These are phyloP conservation scores for Drosophila parvula DNA, from an alignment of 1,140 invertebrate species.

Conservation along the genomic window DNA sequence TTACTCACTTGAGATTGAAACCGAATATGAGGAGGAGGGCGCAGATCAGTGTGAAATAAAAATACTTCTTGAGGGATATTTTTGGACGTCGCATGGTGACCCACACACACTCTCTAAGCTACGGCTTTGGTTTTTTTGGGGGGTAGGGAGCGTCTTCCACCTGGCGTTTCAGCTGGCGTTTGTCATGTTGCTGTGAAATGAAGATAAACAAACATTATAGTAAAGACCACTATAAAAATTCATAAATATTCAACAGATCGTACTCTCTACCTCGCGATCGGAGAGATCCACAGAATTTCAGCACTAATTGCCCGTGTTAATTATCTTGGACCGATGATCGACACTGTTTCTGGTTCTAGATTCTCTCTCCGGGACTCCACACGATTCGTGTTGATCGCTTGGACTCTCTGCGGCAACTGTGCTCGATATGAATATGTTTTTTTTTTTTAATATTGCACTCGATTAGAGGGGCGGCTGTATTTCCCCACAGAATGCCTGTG, in stretches of 20 bases:
- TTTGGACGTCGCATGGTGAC: constrained; percentile 80
- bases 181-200: constrained; percentile 33
- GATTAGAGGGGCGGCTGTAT: neutral
- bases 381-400: constrained; percentile 27
- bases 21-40: constrained; percentile 80
- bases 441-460: constrained; percentile 8
- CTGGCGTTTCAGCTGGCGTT: constrained; percentile 45
- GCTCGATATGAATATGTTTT: constrained; percentile 12
- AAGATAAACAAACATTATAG: constrained; percentile 22
- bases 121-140: neutral
- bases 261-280: neutral
- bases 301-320: constrained; percentile 45
- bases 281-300: neutral
- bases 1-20: constrained; percentile 82
- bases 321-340: constrained; percentile 17
- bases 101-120: constrained; percentile 30
- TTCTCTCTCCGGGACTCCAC: neutral
- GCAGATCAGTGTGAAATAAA: constrained; percentile 80
- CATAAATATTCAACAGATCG: neutral
- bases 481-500: neutral
- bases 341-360: neutral
- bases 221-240: no score
- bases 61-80: constrained; percentile 83
- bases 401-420: constrained; percentile 24
- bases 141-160: constrained; percentile 19